Evolutionary conservation across 2,888 invertebrate species (phyloP), one percentile per base, ranked within the genome.

Genomic region (Sinohyriopsis cumingii): DNA sequence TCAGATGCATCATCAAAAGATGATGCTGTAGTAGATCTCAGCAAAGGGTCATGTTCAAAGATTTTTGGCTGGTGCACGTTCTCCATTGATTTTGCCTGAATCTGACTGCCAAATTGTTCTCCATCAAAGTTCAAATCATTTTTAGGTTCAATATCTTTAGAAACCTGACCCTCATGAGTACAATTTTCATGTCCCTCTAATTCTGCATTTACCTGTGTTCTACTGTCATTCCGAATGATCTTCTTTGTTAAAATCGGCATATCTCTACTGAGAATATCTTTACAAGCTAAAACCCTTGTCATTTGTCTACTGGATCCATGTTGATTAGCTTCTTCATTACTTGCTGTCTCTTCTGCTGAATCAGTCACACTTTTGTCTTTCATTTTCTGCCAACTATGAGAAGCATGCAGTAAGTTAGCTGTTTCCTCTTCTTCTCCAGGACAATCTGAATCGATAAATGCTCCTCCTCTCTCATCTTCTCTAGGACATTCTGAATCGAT

Each of bases 361-460:
- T 15, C 53, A 63, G 57, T 57, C 57, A 22, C 9, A 57, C 7
- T 24, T 19, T 63, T 45, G 20, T 53, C 53, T 20, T 63, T 54
- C n/a, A 5, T n/a, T 18, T 25, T 45, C 53, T 18, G 24, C 24
- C 12, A n/a, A 63, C 22, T 28, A 0, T 28, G 54, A 54, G 53
- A 19, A 54, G 63, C n/a, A 7, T 25, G n/a, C 53, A 53, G 22
- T 19, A n/a, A 54, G 28, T 53, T 20, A 6, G 53, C 54, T 5
- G 24, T 24, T 18, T 54, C 12, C 24, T 63, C 63, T 63, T 62
- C 61, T 45, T 19, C 53, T 19, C n/a, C 45, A 6, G 22, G 53
- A 7, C 54, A 63, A 54, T 63, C 63, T 15, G 63, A 63, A 24
- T 63, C 63, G 5, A 54, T 63, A 54, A 54, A 63, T 63, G 53